These are phyloP conservation scores for Hoplostethus atlanticus DNA, from an alignment of 2,797 vertebrate genomes.

Conservation along the genomic window DNA sequence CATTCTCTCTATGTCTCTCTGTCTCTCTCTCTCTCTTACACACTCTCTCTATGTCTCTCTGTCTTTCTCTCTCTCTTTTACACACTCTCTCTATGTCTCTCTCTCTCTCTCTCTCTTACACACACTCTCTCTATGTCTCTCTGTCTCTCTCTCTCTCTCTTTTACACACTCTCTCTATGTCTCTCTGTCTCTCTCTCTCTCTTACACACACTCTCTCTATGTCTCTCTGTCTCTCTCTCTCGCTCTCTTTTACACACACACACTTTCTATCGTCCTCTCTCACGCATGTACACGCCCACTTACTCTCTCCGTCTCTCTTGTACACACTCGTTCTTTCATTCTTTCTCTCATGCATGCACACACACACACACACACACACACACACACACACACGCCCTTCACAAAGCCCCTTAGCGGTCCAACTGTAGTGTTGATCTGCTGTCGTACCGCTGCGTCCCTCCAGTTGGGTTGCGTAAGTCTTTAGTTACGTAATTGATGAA, in stretches of 20 bases:
- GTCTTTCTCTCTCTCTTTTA: constrained; percentile 31
- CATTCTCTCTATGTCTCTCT: too few relatives aligned
- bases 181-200: constrained; percentile 20
- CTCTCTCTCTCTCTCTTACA: not conserved
- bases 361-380: constrained; percentile 5
- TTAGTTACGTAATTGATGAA: constrained; percentile 61
- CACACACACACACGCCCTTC: constrained; percentile 1
- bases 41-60: constrained; percentile 6
- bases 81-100: constrained; percentile 25
- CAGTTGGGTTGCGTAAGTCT: constrained; percentile 37
- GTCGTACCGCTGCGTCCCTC: constrained; percentile 1
- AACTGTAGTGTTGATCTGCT: not conserved
- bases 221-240: not conserved
- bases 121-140: too few relatives aligned
- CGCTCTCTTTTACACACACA: not conserved
- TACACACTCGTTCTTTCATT: not conserved
- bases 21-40: constrained; percentile 17
- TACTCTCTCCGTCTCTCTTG: not conserved
- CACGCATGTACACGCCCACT: not conserved
- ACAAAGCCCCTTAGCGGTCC: not conserved
- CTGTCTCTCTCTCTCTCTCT: constrained; percentile 9
- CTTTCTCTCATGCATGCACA: not conserved
- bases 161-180: constrained; percentile 25
- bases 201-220: constrained; percentile 2
- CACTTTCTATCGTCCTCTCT: not conserved